phyloP scores from a whole-genome alignment of 2,888 invertebrate species.

The Unio delphinus region DNA sequence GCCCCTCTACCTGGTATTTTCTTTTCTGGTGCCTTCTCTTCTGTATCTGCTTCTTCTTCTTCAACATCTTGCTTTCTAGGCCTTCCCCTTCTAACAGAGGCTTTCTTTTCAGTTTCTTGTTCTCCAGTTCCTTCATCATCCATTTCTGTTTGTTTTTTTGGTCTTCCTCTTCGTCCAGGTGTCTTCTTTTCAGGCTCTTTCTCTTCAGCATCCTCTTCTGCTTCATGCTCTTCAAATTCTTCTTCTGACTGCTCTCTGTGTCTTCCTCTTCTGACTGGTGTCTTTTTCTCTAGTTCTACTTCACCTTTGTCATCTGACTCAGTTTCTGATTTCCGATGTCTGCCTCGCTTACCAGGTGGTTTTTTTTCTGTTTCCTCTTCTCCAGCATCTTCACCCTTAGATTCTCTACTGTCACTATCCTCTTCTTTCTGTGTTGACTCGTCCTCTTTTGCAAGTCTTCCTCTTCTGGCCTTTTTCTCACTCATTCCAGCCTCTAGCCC shows the following conservation, averaged over 20 bases:
- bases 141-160: conserved; percentile 13
- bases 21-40: conserved; percentile 19
- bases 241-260: conserved; percentile 5
- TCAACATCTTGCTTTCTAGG: conserved; percentile 9
- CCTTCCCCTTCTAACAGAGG: conserved; percentile 5
- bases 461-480: conserved; percentile 24
- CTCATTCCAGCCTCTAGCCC: conserved; percentile 4
- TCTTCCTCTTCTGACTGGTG: conserved; percentile 13
- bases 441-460: conserved; percentile 24
- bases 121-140: conserved; percentile 13
- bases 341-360: neutral
- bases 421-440: conserved; percentile 19
- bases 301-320: conserved; percentile 5
- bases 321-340: neutral
- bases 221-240: conserved; percentile 13
- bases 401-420: conserved; percentile 2
- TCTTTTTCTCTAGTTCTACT: conserved; percentile 20
- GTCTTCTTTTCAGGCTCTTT: conserved; percentile 15
- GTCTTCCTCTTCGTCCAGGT: conserved; percentile 10
- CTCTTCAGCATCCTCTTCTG: conserved; percentile 17
- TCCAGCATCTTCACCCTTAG: conserved; percentile 5
- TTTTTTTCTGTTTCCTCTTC: conserved; percentile 10
- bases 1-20: conserved; percentile 9
- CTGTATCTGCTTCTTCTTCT: conserved; percentile 20
- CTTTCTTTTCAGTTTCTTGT: conserved; percentile 10